These are phyloP conservation scores for Oryzias melastigma DNA, from an alignment of 2,113 vertebrate genomes.

Conservation along the genomic window DNA sequence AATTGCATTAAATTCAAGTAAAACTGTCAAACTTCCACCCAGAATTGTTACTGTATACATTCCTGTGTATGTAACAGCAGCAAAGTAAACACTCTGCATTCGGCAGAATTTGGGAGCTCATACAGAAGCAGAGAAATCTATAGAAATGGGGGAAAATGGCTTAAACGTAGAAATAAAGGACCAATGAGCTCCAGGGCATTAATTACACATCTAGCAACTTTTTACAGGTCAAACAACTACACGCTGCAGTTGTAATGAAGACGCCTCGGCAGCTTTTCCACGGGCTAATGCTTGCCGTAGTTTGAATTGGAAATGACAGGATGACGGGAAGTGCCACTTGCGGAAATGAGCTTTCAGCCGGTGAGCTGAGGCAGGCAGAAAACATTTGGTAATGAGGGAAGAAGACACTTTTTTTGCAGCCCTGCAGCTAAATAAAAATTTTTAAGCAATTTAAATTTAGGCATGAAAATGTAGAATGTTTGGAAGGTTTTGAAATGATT, in stretches of 20 bases:
- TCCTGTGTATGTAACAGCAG: too few relatives aligned
- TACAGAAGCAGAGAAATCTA: conserved; percentile 9
- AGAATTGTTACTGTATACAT: too few relatives aligned
- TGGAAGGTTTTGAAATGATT: neutral
- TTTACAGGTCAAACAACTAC: conserved; percentile 19
- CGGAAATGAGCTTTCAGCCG: conserved; percentile 16
- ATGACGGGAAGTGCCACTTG: conserved; percentile 10
- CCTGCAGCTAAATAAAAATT: neutral
- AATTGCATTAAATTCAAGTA: neutral
- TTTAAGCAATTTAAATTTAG: neutral
- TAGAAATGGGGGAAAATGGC: neutral
- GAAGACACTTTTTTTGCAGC: neutral
- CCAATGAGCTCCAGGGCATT: conserved; percentile 11
- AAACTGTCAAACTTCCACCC: too few relatives aligned
- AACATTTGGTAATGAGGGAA: neutral
- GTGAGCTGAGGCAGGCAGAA: neutral
- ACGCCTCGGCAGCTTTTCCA: conserved; percentile 1
- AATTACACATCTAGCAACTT: conserved; percentile 11
- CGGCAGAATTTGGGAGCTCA: neutral
- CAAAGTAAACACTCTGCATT: too few relatives aligned
- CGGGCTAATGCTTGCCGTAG: conserved; percentile 7
- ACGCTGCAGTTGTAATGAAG: conserved; percentile 6
- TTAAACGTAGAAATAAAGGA: conserved; percentile 9
- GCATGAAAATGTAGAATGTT: neutral
- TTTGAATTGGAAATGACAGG: conserved; percentile 27